phyloP scores from a whole-genome alignment of 2,888 invertebrate genomes.

The Hirtodrosophila alboralis region DNA sequence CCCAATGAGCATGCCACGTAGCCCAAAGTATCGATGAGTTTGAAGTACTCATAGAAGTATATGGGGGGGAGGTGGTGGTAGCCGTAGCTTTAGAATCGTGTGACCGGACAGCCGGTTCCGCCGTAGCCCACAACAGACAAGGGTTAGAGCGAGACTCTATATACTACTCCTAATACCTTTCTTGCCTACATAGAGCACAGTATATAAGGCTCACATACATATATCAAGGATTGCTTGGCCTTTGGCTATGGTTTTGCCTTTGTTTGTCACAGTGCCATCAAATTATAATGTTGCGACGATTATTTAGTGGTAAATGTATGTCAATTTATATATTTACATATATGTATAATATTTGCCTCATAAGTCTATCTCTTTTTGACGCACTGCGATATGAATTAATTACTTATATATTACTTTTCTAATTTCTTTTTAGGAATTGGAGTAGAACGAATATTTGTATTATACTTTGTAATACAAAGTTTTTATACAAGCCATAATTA shows the following conservation, averaged over 20 bases:
- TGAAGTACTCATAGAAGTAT: conserved; percentile 59
- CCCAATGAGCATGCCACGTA: conserved; percentile 72
- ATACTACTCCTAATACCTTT: conserved; percentile 3
- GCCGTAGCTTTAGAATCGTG: conserved; percentile 42
- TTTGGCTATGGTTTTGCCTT: conserved; percentile 21
- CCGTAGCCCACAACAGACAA: conserved; percentile 62
- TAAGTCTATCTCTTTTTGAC: conserved; percentile 1
- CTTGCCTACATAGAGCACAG: conserved; percentile 4
- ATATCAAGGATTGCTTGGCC: conserved; percentile 25
- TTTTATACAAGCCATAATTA: conserved; percentile 23
- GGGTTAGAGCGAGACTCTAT: conserved; percentile 48
- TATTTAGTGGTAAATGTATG: conserved; percentile 76
- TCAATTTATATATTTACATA: conserved; percentile 54
- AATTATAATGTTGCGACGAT: conserved; percentile 77
- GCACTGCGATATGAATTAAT: conserved; percentile 36
- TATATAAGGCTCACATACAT: conserved; percentile 16
- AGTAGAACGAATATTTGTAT: conserved; percentile 35
- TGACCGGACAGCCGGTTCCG: conserved; percentile 73
- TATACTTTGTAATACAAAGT: conserved; percentile 10
- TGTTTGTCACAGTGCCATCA: conserved; percentile 74
- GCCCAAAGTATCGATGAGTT: conserved; percentile 77
- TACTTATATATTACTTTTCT: conserved; percentile 21
- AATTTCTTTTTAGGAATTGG: background rate
- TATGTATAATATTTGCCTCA: no score
- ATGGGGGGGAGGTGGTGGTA: background rate